These are phyloP conservation scores for Tretioscincus oriximinensis DNA, from an alignment of 2,113 vertebrate species.

Conservation along the genomic window DNA sequence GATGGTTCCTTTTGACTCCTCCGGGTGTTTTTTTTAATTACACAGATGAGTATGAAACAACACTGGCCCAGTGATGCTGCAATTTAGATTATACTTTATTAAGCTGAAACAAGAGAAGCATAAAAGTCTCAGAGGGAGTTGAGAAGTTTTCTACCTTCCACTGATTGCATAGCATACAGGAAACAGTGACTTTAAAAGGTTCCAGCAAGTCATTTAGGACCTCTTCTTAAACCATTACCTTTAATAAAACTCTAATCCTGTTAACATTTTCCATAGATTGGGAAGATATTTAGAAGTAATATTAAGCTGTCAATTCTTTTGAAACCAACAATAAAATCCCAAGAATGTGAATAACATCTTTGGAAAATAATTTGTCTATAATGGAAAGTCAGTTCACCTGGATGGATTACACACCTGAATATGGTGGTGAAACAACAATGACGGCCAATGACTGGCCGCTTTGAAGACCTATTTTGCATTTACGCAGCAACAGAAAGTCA, in stretches of 20 bases:
- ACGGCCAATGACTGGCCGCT: no score
- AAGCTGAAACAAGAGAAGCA: slow-evolving; percentile 71
- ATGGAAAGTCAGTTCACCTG: no score
- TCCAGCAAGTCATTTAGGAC: slow-evolving; percentile 66
- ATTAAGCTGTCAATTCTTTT: neutral
- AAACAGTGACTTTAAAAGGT: slow-evolving; percentile 69
- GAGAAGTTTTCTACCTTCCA: slow-evolving; percentile 72
- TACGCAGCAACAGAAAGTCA: neutral
- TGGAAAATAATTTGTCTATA: neutral
- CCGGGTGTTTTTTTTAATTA: slow-evolving; percentile 44
- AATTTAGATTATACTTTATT: slow-evolving; percentile 76
- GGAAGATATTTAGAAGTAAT: slow-evolving; percentile 26
- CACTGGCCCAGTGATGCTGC: slow-evolving; percentile 71
- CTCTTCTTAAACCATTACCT: slow-evolving; percentile 61
- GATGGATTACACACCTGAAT: no score
- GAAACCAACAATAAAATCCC: neutral
- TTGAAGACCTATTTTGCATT: no score
- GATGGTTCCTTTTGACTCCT: slow-evolving; percentile 34
- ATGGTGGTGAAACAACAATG: no score
- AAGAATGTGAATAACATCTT: neutral
- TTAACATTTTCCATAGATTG: slow-evolving; percentile 49
- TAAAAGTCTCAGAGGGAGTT: slow-evolving; percentile 76
- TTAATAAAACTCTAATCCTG: slow-evolving; percentile 61
- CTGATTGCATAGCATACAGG: slow-evolving; percentile 72
- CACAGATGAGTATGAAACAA: slow-evolving; percentile 68